Base-by-base conservation (phyloP, 2,888 invertebrate genomes). In the Celastrina argiolus region DNA sequence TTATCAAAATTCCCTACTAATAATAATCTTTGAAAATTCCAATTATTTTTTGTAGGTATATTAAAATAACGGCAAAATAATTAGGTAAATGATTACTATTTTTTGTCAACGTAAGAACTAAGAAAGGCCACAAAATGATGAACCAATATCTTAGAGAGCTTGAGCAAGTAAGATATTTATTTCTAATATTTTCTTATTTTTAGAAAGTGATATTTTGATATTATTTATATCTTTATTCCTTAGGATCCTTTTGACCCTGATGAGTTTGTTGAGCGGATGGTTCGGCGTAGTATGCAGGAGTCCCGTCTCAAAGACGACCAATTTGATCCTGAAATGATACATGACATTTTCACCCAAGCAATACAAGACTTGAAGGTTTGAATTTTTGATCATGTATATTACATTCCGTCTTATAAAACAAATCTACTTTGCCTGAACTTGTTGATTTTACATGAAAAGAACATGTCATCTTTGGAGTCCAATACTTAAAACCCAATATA, bases 191-290 rank as follows among this genome's bases (percentile, higher is more conserved):
- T 22, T 39, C 26, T 34, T 34, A 45, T 4, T 5, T 2, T 22
- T 16, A 39, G 41, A 28, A 69, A 28, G 7, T 28, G 39, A 59
- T 64, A 56, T 66, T 65, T 59, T 56, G 51, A 26, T 66, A 64
- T 61, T 41, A n/a, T 28, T 64, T 66, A 66, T 51, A n/a, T 63
- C 45, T 84, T 87, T 67, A 8, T 31, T 58, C 14, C 12, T 7
- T 76, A 99, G 97, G 98, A 98, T 80, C 97, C 98, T 0, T 99
- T 99, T 82, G 97, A 98, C 90, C 96, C 98, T 12, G 97, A 98
- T 78, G 99, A 99, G 82, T 99, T 99, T 91, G 98, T 99, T 1
- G 99, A 99, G 83, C 93, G 98, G 66, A 92, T 99, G 78, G 99
- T 99, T 45, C 97, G 99, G 95, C 93, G 98, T 74, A 97, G 98